These are phyloP conservation scores for Lissocephala sabroskyi DNA, from an alignment of 2,888 invertebrate genomes.

Conservation along the genomic window DNA sequence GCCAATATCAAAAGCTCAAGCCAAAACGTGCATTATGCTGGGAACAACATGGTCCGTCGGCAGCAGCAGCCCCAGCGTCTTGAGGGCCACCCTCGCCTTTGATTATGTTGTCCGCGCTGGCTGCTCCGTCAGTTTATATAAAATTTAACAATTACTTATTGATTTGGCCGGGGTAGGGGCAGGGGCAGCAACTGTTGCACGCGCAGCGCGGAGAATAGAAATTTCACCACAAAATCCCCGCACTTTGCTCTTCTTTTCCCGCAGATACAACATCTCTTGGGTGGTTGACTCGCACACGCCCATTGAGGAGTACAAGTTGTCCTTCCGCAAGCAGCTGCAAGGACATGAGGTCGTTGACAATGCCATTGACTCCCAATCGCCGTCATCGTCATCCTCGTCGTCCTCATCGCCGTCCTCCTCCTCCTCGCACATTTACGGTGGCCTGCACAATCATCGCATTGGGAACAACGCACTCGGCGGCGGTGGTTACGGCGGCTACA, in stretches of 20 bases:
- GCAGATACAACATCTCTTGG: slow-evolving; percentile 80
- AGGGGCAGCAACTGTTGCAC: slow-evolving; percentile 59
- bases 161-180: slow-evolving; percentile 37
- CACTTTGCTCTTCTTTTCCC: slow-evolving; percentile 12
- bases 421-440: slow-evolving; percentile 59
- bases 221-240: too few species aligned
- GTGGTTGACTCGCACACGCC: slow-evolving; percentile 79
- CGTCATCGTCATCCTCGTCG: slow-evolving; percentile 58
- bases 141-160: slow-evolving; percentile 59
- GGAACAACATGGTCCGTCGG: slow-evolving; percentile 3
- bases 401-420: slow-evolving; percentile 58
- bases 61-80: slow-evolving; percentile 27
- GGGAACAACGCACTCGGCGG: slow-evolving; percentile 36
- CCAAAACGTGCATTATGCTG: slow-evolving; percentile 21
- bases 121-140: slow-evolving; percentile 26
- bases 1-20: slow-evolving; percentile 38
- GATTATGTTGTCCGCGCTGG: slow-evolving; percentile 41
- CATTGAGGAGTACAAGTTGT: slow-evolving; percentile 79
- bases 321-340: slow-evolving; percentile 78
- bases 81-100: slow-evolving; percentile 24
- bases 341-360: slow-evolving; percentile 73
- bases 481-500: slow-evolving; percentile 60
- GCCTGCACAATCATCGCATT: slow-evolving; percentile 68
- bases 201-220: slow-evolving; percentile 11
- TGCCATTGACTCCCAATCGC: slow-evolving; percentile 70